Evolutionary conservation across 2,113 vertebrate genomes (phyloP), one percentile per base, ranked within the genome.

Genomic region (Baryphthengus martii): DNA sequence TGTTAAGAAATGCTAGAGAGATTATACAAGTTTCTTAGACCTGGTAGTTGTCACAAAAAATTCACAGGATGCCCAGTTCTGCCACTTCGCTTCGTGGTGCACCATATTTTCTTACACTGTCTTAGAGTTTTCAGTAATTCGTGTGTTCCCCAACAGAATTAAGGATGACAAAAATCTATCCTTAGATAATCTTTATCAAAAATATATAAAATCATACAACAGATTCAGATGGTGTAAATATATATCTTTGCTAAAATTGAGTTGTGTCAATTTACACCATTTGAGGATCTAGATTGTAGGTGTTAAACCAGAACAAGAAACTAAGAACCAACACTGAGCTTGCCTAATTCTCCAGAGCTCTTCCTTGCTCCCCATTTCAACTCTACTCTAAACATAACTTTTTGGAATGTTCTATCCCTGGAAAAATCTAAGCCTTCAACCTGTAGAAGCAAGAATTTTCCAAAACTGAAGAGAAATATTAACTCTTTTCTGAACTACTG

Each of bases 21-120:
- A 24, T 1, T 7, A 8, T 21, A 4, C 2, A 59, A 4, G 4
- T 24, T 90, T 80, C 42, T 62, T 49, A 4, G 1, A 40, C 5
- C 7, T 55, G 8, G 7, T 9, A 55, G 15, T 1, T 74, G 9
- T 3, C 26, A 35, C 12, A 61, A 72, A 2, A 55, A 74, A 50
- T 20, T 50, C 37, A 67, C 7, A 10, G 4, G 18, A 29, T 61
- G 10, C 3, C 14, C 10, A 28, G 5, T 76, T 90, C 49, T 80
- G 10, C 21, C 37, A 35, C 17, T 68, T 55, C 26, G 4, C 5
- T 23, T 87, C 12, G 18, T 9, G 26, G 9, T 29, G 10, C 35
- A 33, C 3, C 25, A 86, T 23, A 10, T 6, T 52, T 47, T 26
- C 7, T 70, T 90, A 53, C 26, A 33, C 33, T 39, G 14, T 20